Conservation (phyloP, 1,140 invertebrate species). For the Medauroidea extradentata region DNA sequence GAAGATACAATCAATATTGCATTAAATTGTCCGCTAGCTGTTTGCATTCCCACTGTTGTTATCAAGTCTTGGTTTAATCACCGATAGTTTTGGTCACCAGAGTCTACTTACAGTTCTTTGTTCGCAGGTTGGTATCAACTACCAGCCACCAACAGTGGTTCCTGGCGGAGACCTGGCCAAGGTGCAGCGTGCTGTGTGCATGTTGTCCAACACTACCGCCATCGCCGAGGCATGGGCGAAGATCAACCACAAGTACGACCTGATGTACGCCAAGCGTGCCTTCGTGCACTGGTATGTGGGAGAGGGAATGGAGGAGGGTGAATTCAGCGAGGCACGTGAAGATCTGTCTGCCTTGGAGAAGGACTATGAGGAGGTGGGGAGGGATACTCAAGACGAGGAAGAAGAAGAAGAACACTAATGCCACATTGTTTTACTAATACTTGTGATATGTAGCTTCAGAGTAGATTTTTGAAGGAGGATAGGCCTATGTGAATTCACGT, state of each 20-base stretch:
- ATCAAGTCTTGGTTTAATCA: too few species aligned
- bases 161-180: conserved; percentile 64
- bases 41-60: too few species aligned
- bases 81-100: too few species aligned
- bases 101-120: too few species aligned
- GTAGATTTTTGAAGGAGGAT: too few species aligned
- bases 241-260: conserved; percentile 75
- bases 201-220: conserved; percentile 78
- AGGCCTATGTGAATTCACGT: too few species aligned
- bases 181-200: conserved; percentile 62
- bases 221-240: conserved; percentile 74
- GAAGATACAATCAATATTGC: too few species aligned
- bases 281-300: conserved; percentile 54
- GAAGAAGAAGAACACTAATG: conserved; percentile 8
- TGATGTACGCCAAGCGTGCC: conserved; percentile 52
- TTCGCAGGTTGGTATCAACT: conserved; percentile 77
- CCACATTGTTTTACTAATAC: too few species aligned
- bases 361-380: conserved; percentile 52
- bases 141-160: conserved; percentile 74
- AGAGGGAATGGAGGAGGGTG: conserved; percentile 56
- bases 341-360: conserved; percentile 55
- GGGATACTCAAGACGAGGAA: conserved; percentile 36
- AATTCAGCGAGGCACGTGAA: conserved; percentile 56
- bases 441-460: too few species aligned
- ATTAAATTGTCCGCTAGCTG: too few species aligned